phyloP scores from a whole-genome alignment of 2,888 invertebrate species.

The Sepioteuthis lessoniana region DNA sequence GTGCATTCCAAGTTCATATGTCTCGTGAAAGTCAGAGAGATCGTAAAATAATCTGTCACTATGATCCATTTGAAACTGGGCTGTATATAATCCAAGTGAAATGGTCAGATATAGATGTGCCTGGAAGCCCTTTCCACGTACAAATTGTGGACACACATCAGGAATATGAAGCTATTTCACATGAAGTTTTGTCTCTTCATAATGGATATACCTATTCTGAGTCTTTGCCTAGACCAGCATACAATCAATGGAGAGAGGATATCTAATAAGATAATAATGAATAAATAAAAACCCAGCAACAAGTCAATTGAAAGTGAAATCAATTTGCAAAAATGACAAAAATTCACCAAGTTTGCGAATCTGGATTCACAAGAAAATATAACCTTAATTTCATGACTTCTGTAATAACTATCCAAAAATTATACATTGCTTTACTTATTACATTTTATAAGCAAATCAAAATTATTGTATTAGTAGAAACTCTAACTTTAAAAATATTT shows the following conservation, averaged over 20 bases:
- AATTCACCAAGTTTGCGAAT: background rate
- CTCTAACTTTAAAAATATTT: too few relatives aligned
- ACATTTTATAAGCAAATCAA: slow-evolving; percentile 33
- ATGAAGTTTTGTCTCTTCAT: slow-evolving; percentile 52
- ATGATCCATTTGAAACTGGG: slow-evolving; percentile 98
- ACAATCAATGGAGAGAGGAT: slow-evolving; percentile 54
- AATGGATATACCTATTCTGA: background rate
- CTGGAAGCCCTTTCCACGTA: slow-evolving; percentile 98
- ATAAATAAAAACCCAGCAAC: background rate
- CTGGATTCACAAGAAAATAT: background rate
- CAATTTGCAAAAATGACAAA: background rate
- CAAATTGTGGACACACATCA: slow-evolving; percentile 99
- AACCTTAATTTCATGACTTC: background rate
- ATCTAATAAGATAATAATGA: slow-evolving; percentile 48
- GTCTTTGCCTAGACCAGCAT: slow-evolving; percentile 25
- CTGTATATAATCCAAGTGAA: slow-evolving; percentile 97
- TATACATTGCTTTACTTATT: background rate
- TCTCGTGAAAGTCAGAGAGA: slow-evolving; percentile 98
- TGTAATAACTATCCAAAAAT: background rate
- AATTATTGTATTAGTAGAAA: background rate
- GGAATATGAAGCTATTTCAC: slow-evolving; percentile 80
- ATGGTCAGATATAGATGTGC: slow-evolving; percentile 98
- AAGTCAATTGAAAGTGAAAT: background rate
- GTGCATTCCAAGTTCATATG: slow-evolving; percentile 99
- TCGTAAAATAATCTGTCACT: slow-evolving; percentile 97